phyloP scores from a whole-genome alignment of 2,888 invertebrate genomes.

The Aspidiotus destructor region DNA sequence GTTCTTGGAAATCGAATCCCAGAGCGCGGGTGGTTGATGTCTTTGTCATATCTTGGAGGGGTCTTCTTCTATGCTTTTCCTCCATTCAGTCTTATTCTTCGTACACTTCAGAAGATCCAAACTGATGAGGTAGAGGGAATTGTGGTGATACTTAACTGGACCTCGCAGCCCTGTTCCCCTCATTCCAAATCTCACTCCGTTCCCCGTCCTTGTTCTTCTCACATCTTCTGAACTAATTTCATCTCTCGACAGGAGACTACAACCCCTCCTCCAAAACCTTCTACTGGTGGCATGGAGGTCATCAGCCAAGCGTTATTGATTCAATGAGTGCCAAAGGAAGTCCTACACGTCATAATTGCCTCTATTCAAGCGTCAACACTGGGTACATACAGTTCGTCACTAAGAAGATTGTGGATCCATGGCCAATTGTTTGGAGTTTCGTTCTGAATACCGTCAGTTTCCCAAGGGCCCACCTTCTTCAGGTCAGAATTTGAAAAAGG shows the following conservation, averaged over 20 bases:
- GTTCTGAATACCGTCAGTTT: not conserved
- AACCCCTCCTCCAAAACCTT: too few relatives aligned
- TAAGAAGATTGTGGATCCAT: not conserved
- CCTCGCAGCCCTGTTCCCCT: not conserved
- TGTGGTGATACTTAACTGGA: not conserved
- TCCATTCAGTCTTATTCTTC: not conserved
- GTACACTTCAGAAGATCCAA: too few relatives aligned
- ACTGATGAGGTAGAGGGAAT: too few relatives aligned
- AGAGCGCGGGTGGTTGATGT: not conserved
- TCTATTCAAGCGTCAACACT: not conserved
- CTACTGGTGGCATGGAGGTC: not conserved
- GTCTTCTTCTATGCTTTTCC: constrained; percentile 5
- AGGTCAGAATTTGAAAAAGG: not conserved
- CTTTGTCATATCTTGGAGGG: not conserved
- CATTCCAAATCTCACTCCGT: not conserved
- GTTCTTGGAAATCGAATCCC: not conserved
- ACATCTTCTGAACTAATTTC: not conserved
- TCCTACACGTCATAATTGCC: not conserved
- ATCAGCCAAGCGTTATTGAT: not conserved
- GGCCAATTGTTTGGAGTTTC: not conserved
- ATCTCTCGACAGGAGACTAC: not conserved
- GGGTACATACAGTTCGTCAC: not conserved
- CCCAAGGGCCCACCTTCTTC: not conserved
- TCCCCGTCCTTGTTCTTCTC: not conserved
- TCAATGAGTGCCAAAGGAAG: not conserved